These are phyloP conservation scores for Andrena trimmerana DNA, from an alignment of 2,888 invertebrate species.

Conservation along the genomic window DNA sequence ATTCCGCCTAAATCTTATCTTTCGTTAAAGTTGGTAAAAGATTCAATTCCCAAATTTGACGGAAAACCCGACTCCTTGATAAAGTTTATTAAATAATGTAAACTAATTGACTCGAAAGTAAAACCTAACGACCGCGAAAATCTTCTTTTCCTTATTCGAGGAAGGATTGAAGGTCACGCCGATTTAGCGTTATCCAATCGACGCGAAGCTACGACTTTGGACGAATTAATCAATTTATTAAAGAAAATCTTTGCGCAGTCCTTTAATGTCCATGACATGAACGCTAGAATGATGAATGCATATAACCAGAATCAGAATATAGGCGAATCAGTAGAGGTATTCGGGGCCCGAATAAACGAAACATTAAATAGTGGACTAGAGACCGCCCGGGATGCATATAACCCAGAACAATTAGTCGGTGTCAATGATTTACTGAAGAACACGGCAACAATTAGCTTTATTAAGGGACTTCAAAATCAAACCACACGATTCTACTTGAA, in stretches of 20 bases:
- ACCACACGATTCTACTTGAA: not conserved
- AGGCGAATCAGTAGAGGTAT: not conserved
- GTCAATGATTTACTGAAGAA: not conserved
- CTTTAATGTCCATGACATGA: not conserved
- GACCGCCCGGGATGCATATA: not conserved
- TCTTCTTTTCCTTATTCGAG: not conserved
- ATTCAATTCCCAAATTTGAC: not conserved
- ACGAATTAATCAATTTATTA: not conserved
- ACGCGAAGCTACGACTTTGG: not conserved
- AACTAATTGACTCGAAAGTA: not conserved
- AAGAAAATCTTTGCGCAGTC: not conserved
- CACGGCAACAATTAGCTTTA: not conserved
- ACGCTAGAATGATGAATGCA: not conserved
- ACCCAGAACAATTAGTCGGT: not conserved
- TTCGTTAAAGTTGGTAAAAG: not conserved
- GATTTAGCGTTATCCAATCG: not conserved
- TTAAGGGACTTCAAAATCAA: not conserved
- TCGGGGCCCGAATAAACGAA: not conserved
- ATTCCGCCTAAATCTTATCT: not conserved
- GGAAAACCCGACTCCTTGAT: not conserved
- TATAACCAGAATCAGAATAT: fast-evolving
- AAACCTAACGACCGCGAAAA: not conserved
- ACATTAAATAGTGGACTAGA: not conserved
- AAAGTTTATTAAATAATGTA: not conserved
- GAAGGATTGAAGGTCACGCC: not conserved